phyloP scores from a whole-genome alignment of 2,888 invertebrate species.

The Fragum whitleyi region DNA sequence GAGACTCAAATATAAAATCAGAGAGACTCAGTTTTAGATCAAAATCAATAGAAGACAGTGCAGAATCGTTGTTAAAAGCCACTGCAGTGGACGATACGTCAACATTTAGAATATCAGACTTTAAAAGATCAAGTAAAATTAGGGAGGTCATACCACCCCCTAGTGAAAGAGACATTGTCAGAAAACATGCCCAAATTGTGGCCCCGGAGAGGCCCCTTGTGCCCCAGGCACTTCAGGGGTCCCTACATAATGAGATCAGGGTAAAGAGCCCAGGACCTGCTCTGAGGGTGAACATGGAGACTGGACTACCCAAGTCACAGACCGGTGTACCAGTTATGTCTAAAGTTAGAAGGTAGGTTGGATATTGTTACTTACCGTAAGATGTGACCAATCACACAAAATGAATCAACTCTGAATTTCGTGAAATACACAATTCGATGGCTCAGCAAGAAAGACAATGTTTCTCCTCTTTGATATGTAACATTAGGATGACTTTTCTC shows the following conservation, averaged over 20 bases:
- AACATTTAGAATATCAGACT: constrained; percentile 55
- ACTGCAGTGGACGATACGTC: constrained; percentile 36
- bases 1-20: constrained; percentile 10
- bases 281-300: constrained; percentile 41
- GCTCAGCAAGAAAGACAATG: too few species aligned
- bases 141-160: constrained; percentile 55
- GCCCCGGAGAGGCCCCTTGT: constrained; percentile 33
- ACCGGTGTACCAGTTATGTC: constrained; percentile 42
- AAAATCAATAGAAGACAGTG: constrained; percentile 10
- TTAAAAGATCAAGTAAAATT: constrained; percentile 32
- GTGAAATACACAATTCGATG: too few species aligned
- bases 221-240: constrained; percentile 32
- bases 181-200: constrained; percentile 35
- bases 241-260: not conserved
- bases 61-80: constrained; percentile 40
- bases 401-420: too few species aligned
- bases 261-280: constrained; percentile 12
- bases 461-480: too few species aligned
- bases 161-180: constrained; percentile 60
- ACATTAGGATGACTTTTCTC: too few species aligned
- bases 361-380: too few species aligned
- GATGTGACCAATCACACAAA: too few species aligned
- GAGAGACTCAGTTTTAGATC: constrained; percentile 16
- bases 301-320: constrained; percentile 53
- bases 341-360: constrained; percentile 42